Base-by-base conservation (phyloP, 1,140 invertebrate species). In the Halictus rubicundus region DNA sequence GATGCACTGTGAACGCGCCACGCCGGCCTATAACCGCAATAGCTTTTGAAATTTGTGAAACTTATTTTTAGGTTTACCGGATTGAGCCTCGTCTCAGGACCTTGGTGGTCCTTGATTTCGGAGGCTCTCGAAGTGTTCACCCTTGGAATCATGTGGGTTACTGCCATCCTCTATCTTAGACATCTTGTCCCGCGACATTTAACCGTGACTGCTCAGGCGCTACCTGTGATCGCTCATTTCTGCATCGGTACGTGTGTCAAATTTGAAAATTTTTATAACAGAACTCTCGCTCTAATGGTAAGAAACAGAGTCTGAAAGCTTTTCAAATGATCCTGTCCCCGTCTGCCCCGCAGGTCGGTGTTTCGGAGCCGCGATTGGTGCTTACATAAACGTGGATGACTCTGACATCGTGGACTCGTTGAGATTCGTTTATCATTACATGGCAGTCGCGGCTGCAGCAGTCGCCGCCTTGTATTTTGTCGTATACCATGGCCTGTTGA, bases 81-180 rank as follows among this genome's bases (percentile, higher is more conserved):
- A 63, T 91, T 97, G 80, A 95, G 95, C n/a, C 93, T 95, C 78
- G 94, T 96, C 37, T 89, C 93, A 1, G 87, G 90, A 78, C 94
- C 96, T 60, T 95, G 94, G 92, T 95, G 95, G 94, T 94, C 96
- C 0, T 88, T 97, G 21, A 90, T 96, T 14, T 95, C 96, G 82
- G 97, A 97, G 90, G 92, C 94, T 16, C 92, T 98, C 79, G 97
- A 98, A 93, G 95, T 97, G 16, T 96, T 97, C 83, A 97, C 97
- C 0, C 94, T 98, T 81, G 96, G 96, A 73, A 92, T 98, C 21
- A 95, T 97, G 94, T 98, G 96, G 95, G 95, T 97, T 27, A 96
- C 97, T 23, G 95, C 97, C 1, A 95, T 97, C 64, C 94, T 97
- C 0, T 97, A 98, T 88, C 95, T 97, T 88, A 94, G 96, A 63